Conservation (phyloP, 2,113 vertebrate genomes). For the Antechinus flavipes region DNA sequence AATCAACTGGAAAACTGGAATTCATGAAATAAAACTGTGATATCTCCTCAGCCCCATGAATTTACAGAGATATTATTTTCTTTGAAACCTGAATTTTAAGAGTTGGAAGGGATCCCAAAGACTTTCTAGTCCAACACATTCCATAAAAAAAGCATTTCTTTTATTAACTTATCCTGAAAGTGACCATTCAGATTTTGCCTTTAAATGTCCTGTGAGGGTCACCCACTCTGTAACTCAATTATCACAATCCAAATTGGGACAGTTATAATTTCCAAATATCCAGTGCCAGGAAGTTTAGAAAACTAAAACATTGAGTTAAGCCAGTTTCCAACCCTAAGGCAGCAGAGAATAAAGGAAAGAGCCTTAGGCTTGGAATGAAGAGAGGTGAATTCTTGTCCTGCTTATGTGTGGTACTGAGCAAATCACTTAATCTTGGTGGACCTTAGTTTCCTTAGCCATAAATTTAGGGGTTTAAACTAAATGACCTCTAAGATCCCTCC, state of each 20-base stretch:
- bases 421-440: neutral
- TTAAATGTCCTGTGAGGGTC: neutral
- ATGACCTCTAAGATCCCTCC: neutral
- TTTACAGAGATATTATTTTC: constrained; percentile 15
- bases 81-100: constrained; percentile 37
- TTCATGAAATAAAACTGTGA: neutral
- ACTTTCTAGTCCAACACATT: neutral
- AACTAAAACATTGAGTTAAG: neutral
- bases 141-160: neutral
- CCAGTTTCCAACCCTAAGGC: neutral
- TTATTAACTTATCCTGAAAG: neutral
- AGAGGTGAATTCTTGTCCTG: neutral
- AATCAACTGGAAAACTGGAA: neutral
- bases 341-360: neutral
- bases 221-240: neutral
- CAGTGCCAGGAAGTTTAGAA: neutral
- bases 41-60: constrained; percentile 1
- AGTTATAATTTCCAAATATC: neutral
- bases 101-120: neutral
- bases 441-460: neutral
- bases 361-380: neutral
- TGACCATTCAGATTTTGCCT: neutral
- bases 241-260: neutral
- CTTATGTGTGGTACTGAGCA: neutral
- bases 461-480: neutral